Evolutionary conservation across 2,797 vertebrate genomes (phyloP).

Genomic region (Acrossocheilus fasciatus): DNA sequence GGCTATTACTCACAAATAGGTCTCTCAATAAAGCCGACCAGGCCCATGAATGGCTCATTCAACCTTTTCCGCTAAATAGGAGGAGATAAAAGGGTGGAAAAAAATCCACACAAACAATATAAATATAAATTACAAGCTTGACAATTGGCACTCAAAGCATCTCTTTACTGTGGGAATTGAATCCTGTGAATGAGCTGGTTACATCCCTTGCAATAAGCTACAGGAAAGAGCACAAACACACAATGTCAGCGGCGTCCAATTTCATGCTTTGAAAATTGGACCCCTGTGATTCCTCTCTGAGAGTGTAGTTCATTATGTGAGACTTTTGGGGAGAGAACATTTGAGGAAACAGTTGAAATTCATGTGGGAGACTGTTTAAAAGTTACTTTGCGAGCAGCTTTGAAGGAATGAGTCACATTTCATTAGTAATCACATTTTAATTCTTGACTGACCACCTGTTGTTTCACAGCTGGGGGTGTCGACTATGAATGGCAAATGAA

Average conservation of each 20-base stretch:
- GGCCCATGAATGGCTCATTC: slow-evolving; percentile 60
- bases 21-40: slow-evolving; percentile 62
- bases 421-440: slow-evolving; percentile 62
- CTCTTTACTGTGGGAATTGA: slow-evolving; percentile 28
- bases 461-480: slow-evolving; percentile 59
- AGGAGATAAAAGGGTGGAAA: slow-evolving; percentile 52
- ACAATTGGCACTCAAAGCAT: slow-evolving; percentile 44
- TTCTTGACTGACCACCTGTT: slow-evolving; percentile 63
- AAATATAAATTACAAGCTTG: slow-evolving; percentile 58
- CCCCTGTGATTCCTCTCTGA: slow-evolving; percentile 15
- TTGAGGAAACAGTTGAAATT: slow-evolving; percentile 30
- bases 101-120: slow-evolving; percentile 53
- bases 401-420: slow-evolving; percentile 61
- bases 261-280: slow-evolving; percentile 27
- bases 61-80: slow-evolving; percentile 60
- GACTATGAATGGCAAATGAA: slow-evolving; percentile 59
- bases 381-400: slow-evolving; percentile 56
- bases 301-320: slow-evolving; percentile 23
- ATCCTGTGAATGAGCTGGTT: slow-evolving; percentile 11
- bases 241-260: not conserved
- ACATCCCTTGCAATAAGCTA: slow-evolving; percentile 17
- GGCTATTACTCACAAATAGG: slow-evolving; percentile 65
- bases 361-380: slow-evolving; percentile 44
- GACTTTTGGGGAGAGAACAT: slow-evolving; percentile 20
- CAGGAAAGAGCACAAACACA: slow-evolving; percentile 23